phyloP scores from a whole-genome alignment of 2,113 vertebrate genomes.

The Protobothrops mucrosquamatus region DNA sequence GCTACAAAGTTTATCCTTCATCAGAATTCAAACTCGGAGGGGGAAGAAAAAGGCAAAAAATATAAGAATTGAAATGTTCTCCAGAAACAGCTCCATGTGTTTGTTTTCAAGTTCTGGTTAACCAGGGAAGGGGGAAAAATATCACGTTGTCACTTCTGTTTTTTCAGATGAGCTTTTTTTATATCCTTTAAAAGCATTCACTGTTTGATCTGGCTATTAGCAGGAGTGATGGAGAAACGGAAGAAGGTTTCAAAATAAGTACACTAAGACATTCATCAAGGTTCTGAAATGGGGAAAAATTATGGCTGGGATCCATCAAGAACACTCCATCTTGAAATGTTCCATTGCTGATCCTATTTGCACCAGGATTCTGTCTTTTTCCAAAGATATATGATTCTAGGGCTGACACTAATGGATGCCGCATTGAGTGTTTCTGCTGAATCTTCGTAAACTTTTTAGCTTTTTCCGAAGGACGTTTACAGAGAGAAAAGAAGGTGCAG shows the following conservation, averaged over 20 bases:
- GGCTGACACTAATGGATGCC: not conserved
- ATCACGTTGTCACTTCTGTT: not conserved
- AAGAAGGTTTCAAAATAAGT: not conserved
- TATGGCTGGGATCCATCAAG: not conserved
- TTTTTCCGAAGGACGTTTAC: not conserved
- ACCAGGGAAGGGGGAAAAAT: not conserved
- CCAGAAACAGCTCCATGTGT: not conserved
- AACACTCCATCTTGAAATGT: not conserved
- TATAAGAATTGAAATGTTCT: not conserved
- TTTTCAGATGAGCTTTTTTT: not conserved
- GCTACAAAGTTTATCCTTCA: too few species aligned
- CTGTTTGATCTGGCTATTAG: not conserved
- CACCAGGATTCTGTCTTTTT: not conserved
- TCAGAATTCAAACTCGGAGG: too few species aligned
- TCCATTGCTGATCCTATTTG: not conserved
- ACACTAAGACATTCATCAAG: not conserved
- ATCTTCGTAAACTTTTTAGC: not conserved
- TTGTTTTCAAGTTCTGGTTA: slow-evolving; percentile 8
- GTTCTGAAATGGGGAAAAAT: not conserved
- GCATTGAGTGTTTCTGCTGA: not conserved
- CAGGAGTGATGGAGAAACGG: not conserved
- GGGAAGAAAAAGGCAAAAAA: not conserved
- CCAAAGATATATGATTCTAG: not conserved
- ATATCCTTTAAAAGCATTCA: not conserved
- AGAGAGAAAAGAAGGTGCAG: not conserved